Base-by-base conservation (phyloP, 2,113 vertebrate species). In the Butastur rufipennis region DNA sequence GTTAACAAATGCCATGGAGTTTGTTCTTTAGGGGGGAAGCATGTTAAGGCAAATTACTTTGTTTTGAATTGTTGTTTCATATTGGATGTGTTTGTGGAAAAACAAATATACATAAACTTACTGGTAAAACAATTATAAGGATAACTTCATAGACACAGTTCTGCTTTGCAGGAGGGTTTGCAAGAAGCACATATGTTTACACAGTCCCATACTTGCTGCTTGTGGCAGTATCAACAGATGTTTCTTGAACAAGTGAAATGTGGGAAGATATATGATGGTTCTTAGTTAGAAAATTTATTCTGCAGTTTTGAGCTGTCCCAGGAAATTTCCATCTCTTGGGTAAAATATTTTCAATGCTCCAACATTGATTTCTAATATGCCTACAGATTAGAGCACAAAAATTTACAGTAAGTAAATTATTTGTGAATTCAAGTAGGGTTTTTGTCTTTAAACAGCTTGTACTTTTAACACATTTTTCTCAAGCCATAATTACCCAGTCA, bases 381-480 rank as follows among this genome's bases (percentile, higher is more conserved):
- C 74, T 67, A 50, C 67, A 43, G 92, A 93, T 80, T 90, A 91
- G 68, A 92, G 80, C 50, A 93, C 80, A 91, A 92, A 86, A 68
- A 74, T 91, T 93, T 86, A 38, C 55, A 86, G 59, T 95, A 96
- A 94, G 78, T 88, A 95, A 93, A 63, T 93, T 91, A 93, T 88
- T 94, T 95, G 83, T 90, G 67, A 95, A 93, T 94, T 96, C 63
- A 81, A 78, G n/a, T 88, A 62, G n/a, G 34, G 50, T 7, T 95
- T 95, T 93, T 95, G 75, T 95, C 82, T 97, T 95, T 73, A 92
- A 94, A 95, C 80, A 96, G 50, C 80, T 96, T 93, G 82, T 71
- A 71, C 82, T 96, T 95, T 94, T 88, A 92, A 93, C 75, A 88
- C 86, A 74, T 90, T 95, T 95, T 93, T 88, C 90, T 95, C 71